Base-by-base conservation (phyloP, 2,888 invertebrate species). In the Clusia tigrina region DNA sequence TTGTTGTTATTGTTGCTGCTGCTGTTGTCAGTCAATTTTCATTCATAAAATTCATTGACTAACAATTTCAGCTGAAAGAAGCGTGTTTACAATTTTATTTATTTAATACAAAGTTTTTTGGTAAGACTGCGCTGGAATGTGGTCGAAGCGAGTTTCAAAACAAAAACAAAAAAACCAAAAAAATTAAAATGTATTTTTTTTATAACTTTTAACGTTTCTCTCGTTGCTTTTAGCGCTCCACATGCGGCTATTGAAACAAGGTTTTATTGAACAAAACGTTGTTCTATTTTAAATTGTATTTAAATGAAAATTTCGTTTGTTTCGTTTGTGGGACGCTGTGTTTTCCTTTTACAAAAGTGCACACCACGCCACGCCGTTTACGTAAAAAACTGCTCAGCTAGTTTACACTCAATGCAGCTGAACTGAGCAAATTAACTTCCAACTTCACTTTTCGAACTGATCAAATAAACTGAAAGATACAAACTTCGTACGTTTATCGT, bases 361-460 rank as follows among this genome's bases (percentile, higher is more conserved):
- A n/a, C n/a, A n/a, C n/a, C n/a, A n/a, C n/a, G n/a, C 25, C 24
- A 55, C 23, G 17, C 48, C 52, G 54, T 37, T 38, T 23, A 54
- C 20, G 25, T 38, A 38, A n/a, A n/a, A n/a, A n/a, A n/a, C n/a
- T n/a, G n/a, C n/a, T n/a, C n/a, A n/a, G n/a, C n/a, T n/a, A n/a
- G n/a, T n/a, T n/a, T n/a, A n/a, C n/a, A n/a, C n/a, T 52, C 1
- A 25, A 54, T 25, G 24, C 56, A 32, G 52, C 46, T 42, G 42
- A 53, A 32, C 24, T 61, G n/a, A n/a, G n/a, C n/a, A 51, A 26
- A 54, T 22, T 42, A 15, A 42, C 38, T 42, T 71, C n/a, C 80
- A 79, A 82, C 81, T 78, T 82, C 79, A 81, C 81, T 79, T 81
- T 81, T 77, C 80, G 80, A 81, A 80, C 78, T 81, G 81, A 82